Evolutionary conservation across 64 coral and sea anemone species (phyloP), one percentile per base, ranked within the genome.

Genomic region (Porites australiensis): DNA sequence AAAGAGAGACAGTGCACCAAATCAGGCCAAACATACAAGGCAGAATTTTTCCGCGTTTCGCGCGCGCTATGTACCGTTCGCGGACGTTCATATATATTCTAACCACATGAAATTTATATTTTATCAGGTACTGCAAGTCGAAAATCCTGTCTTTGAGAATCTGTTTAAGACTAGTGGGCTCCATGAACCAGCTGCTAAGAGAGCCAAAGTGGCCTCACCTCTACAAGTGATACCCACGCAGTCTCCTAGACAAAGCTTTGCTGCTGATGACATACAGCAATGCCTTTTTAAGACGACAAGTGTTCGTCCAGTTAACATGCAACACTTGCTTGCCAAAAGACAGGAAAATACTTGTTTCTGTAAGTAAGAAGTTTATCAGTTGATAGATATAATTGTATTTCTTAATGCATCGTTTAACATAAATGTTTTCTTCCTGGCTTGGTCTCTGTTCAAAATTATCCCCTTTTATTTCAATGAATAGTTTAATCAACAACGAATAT

Each of bases 291-390:
- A 50, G 19, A 48, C 16, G 51, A 50, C 81, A 21, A 19, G 2
- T 51, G 63, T 84, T 67, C 63, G 69, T 19, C 81, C 81, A 84
- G 45, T 68, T 4, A 67, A 51, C 62, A 68, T 14, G 15, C 81
- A 50, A 37, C 62, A 84, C 2, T 19, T 50, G 11, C 49, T 68
- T 4, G 62, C 5, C 3, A 64, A 82, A 43, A 82, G 44, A 82
- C 44, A 82, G 13, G 59, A 43, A 64, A 9, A 15, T 44, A n/a
- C 13, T 84, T 84, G 81, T 84, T 84, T 84, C 63, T 84, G 81
- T 84, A 84, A 84, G 81, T 69, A 68, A 61, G 57, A 79, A 22
- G 11, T 43, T 46, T 50, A 68, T 19, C 18, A 18, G 3, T 50
- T 18, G 27, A 37, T 37, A 37, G 27, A 37, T 37, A 37, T 37